Conservation (phyloP, 2,797 vertebrate species). For the Pyrocephalus nanus region DNA sequence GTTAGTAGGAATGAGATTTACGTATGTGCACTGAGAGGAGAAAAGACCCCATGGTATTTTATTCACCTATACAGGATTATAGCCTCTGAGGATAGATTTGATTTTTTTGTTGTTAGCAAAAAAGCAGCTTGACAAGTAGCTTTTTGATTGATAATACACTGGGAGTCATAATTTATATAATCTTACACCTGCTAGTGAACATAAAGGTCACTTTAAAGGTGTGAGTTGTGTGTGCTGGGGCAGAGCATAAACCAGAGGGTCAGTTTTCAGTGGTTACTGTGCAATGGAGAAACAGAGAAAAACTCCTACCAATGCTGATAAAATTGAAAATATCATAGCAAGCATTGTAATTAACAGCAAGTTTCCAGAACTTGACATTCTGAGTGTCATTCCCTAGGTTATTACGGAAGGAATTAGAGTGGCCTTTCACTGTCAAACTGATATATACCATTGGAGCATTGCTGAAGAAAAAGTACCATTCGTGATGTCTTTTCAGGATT, state of each 20-base stretch:
- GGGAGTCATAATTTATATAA: slow-evolving; percentile 73
- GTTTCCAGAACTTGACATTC: slow-evolving; percentile 74
- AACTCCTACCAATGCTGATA: slow-evolving; percentile 51
- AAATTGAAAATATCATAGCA: slow-evolving; percentile 71
- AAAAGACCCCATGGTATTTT: slow-evolving; percentile 70
- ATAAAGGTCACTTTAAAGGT: slow-evolving; percentile 72
- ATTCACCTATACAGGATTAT: slow-evolving; percentile 56
- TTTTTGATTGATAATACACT: slow-evolving; percentile 75
- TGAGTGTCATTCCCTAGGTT: slow-evolving; percentile 72
- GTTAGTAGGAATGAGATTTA: slow-evolving; percentile 68
- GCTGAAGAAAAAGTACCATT: slow-evolving; percentile 55
- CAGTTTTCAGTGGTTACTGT: slow-evolving; percentile 24
- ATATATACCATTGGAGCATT: slow-evolving; percentile 49
- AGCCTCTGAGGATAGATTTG: slow-evolving; percentile 65
- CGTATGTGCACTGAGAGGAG: slow-evolving; percentile 49
- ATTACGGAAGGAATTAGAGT: slow-evolving; percentile 72
- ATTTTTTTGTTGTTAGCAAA: slow-evolving; percentile 68
- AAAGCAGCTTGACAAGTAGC: slow-evolving; percentile 65
- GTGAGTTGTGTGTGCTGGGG: slow-evolving; percentile 43
- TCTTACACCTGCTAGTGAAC: slow-evolving; percentile 62
- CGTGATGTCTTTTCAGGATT: slow-evolving; percentile 54
- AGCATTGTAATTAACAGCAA: slow-evolving; percentile 75
- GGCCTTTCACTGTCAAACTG: slow-evolving; percentile 74
- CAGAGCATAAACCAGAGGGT: slow-evolving; percentile 43
- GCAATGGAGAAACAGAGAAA: slow-evolving; percentile 19